Conservation (phyloP, 2,797 vertebrate species). For the Sibirionetta formosa region DNA sequence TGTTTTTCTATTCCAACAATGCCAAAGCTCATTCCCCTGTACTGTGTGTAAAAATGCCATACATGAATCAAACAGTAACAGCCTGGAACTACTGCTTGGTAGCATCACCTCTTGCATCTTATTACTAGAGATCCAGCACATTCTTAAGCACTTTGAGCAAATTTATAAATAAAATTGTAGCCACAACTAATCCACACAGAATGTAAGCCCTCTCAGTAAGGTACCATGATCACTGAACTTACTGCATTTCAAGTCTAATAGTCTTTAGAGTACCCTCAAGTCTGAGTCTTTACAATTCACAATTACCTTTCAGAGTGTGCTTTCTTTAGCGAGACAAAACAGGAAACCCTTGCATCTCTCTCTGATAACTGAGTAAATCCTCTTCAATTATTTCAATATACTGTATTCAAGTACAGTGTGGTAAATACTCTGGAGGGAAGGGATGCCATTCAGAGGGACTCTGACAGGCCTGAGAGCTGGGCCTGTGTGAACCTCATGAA, state of each 20-base stretch:
- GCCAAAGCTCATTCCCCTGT: not conserved
- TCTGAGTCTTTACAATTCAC: not conserved
- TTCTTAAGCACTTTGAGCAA: not conserved
- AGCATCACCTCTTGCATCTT: not conserved
- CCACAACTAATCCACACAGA: not conserved
- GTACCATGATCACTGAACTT: not conserved
- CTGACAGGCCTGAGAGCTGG: too few relatives aligned
- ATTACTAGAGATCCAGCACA: accelerated
- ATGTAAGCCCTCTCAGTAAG: not conserved
- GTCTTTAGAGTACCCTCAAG: not conserved
- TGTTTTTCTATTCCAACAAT: not conserved
- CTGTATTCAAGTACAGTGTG: too few relatives aligned
- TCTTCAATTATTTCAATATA: not conserved
- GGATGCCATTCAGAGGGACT: too few relatives aligned
- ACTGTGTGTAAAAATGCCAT: not conserved
- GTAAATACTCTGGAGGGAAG: too few relatives aligned
- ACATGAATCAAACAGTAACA: not conserved
- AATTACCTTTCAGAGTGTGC: not conserved
- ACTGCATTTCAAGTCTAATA: not conserved
- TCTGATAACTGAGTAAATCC: not conserved
- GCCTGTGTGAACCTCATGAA: too few relatives aligned
- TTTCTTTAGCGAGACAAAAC: not conserved
- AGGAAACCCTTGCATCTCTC: not conserved
- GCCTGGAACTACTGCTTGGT: not conserved
- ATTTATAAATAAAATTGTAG: not conserved